phyloP scores from a whole-genome alignment of 2,888 invertebrate genomes.

The Tipula confusa region DNA sequence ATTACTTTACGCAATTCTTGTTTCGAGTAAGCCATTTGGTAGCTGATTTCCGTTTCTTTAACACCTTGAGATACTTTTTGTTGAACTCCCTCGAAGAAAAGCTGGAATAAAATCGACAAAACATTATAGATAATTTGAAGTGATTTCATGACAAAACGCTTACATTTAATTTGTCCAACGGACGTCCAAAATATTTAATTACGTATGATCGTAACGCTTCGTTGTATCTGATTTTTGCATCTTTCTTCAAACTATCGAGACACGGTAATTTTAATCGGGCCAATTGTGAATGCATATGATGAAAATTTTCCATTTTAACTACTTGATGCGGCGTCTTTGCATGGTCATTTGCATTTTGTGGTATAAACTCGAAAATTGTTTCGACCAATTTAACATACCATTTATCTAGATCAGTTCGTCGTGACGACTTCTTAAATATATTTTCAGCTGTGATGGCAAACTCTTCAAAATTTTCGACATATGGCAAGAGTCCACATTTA shows the following conservation, averaged over 20 bases:
- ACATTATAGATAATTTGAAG: conserved; percentile 32
- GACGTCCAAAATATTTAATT: conserved; percentile 89
- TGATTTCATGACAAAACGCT: conserved; percentile 40
- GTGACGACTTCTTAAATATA: conserved; percentile 79
- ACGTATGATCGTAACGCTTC: conserved; percentile 90
- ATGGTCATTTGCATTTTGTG: conserved; percentile 73
- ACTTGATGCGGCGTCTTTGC: conserved; percentile 90
- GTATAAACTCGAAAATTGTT: conserved; percentile 79
- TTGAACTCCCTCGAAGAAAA: conserved; percentile 96
- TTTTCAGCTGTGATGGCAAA: conserved; percentile 83
- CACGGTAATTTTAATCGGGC: conserved; percentile 86
- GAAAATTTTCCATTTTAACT: conserved; percentile 94
- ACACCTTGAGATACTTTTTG: conserved; percentile 89
- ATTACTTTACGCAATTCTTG: conserved; percentile 94
- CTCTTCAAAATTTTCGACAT: conserved; percentile 84
- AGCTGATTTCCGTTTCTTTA: conserved; percentile 95
- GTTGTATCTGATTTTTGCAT: conserved; percentile 83
- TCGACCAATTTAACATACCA: conserved; percentile 80
- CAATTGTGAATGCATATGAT: conserved; percentile 81
- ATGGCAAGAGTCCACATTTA: conserved; percentile 85
- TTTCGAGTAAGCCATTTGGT: conserved; percentile 95
- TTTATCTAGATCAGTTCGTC: conserved; percentile 86
- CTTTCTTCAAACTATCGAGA: conserved; percentile 81
- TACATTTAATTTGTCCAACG: conserved; percentile 85
- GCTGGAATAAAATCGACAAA: conserved; percentile 56